Evolutionary conservation across 1,140 invertebrate species (phyloP), one percentile per base, ranked within the genome.

Genomic region (Neuroterus valhalla): DNA sequence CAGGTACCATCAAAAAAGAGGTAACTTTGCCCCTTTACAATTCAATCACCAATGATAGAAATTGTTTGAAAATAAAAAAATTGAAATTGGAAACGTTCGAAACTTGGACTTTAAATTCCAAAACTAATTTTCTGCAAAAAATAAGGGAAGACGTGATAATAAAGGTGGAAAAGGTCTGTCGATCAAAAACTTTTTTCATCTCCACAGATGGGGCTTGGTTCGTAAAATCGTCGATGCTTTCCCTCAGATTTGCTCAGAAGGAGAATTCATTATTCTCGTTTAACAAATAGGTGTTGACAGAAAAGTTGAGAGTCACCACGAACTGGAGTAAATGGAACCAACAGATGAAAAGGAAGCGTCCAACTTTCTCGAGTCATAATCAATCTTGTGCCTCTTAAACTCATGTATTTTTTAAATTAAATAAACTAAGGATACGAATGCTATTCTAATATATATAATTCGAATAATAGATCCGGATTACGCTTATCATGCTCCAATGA

Each of bases 171-270:
- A 76, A 68, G 76, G 72, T 19, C 71, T 26, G 67, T 72, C 71
- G 80, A 80, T 82, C 70, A 71, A 44, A 78, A 82, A 82, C 77
- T 82, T 82, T 82, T 82, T 82, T 82, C 81, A 82, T 82, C 80
- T 80, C 75, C 19, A 66, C 26, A 72, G 43, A 46, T 42, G 66
- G 10, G 50, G 38, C 45, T 17, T 6, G 43, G 62, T 17, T 21
- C 48, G 19, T 43, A 26, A 73, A 45, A 42, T n/a, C 44, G 42
- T 17, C 42, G 55, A 15, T 43, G 12, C 17, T 52, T 78, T 68
- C 70, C 44, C 46, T 71, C 76, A 48, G 68, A 55, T 70, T 75
- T 73, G 45, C 70, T 66, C 70, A 55, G 74, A 76, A 71, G 48
- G 68, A 67, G 70, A 66, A 62, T 50, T 70, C 78, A 80, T 82